Conservation (phyloP, 2,888 invertebrate genomes). For the Cantharis nigra region DNA sequence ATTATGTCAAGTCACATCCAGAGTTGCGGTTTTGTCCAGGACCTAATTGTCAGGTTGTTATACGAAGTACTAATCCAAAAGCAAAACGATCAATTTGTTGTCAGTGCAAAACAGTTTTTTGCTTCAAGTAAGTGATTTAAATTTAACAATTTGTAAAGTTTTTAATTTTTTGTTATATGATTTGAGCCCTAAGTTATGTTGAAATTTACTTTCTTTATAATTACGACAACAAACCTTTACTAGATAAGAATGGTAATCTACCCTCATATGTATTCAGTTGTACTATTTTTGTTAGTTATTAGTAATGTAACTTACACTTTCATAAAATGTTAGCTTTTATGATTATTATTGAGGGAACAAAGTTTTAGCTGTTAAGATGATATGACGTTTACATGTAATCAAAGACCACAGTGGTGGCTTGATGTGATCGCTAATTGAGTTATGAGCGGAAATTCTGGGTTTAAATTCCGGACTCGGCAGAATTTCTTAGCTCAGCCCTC, state of each 20-base stretch:
- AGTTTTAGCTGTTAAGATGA: too few relatives aligned
- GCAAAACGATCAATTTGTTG: constrained; percentile 89
- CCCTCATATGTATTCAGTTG: background rate
- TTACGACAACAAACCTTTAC: background rate
- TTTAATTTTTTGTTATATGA: background rate
- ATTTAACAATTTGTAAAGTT: background rate
- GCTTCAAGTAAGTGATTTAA: constrained; percentile 62
- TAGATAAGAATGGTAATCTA: background rate
- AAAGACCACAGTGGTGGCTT: too few relatives aligned
- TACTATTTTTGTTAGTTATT: background rate
- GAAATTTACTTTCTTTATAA: background rate
- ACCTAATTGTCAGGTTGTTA: constrained; percentile 90
- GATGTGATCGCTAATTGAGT: too few relatives aligned
- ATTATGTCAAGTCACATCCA: constrained; percentile 94
- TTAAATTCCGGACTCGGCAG: too few relatives aligned
- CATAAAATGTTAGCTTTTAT: background rate
- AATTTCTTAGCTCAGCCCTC: too few relatives aligned
- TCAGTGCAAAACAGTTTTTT: constrained; percentile 87
- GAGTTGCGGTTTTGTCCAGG: constrained; percentile 93
- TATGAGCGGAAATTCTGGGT: too few relatives aligned
- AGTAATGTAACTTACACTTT: background rate
- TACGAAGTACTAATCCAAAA: constrained; percentile 79
- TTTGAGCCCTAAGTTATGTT: background rate
- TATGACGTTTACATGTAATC: too few relatives aligned
- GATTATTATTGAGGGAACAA: too few relatives aligned